Base-by-base conservation (phyloP, 2,113 vertebrate genomes). In the Chionomys nivalis region DNA sequence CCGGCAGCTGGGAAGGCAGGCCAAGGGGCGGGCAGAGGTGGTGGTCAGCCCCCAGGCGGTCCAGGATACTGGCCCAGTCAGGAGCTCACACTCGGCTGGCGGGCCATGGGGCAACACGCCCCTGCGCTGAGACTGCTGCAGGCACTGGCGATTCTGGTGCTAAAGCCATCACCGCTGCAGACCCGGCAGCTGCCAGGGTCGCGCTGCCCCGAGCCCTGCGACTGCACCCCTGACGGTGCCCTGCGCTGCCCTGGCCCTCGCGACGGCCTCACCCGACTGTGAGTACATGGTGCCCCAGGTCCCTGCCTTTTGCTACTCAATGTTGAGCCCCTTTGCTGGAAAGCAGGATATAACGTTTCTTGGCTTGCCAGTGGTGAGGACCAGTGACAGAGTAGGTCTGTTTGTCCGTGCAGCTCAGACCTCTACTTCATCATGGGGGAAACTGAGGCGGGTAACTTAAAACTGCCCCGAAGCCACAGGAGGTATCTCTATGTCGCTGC, bases 131-230 rank as follows among this genome's bases (percentile, higher is more conserved):
- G 7, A 58, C 49, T 1, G 52, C 66, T 72, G 76, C 83, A 47
- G 81, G 14, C 8, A 19, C 91, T 72, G 79, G 19, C 8, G 7
- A 68, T 89, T 31, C 77, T 90, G 13, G 1, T 81, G 79, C 86
- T 89, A 63, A 88, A 26, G 21, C 88, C 39, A 58, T 90, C 12
- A 5, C 79, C 9, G 4, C 76, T 42, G 26, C 68, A 44, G 58
- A 39, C 85, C 0, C 5, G 2, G 44, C 77, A 70, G 9, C 93
- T 63, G 58, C 61, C n/a, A 12, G 26, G 70, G 26, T 70, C 39
- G n/a, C 94, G 16, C 95, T 98, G 98, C 79, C 98, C 98, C 0
- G 93, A 68, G n/a, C 95, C 94, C 94, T 98, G 98, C 63, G 72
- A 90, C 96, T 98, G 98, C 97, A 47, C 72, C 5, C 93, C 95